Evolutionary conservation across 2,888 invertebrate species (phyloP).

Genomic region (Spilosoma lubricipeda): DNA sequence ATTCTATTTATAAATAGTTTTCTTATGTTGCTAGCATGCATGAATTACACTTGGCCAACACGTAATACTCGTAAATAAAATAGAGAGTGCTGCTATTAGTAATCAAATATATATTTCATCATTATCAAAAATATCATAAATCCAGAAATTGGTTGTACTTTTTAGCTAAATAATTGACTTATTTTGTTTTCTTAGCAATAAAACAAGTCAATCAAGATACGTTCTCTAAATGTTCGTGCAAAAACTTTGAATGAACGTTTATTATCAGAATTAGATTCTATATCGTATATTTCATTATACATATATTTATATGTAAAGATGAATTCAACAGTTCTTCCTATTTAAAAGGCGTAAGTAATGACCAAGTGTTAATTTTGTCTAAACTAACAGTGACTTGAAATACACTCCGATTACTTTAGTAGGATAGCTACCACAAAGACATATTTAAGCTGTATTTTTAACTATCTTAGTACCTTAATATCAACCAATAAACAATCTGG

Average conservation of each 20-base stretch:
- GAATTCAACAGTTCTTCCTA: slow-evolving; percentile 9
- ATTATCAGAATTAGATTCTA: not conserved
- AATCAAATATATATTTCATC: not conserved
- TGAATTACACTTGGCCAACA: slow-evolving; percentile 31
- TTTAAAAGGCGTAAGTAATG: slow-evolving; percentile 16
- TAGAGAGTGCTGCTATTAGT: not conserved
- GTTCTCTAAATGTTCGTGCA: not conserved
- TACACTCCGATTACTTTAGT: slow-evolving; percentile 31
- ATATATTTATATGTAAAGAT: not conserved
- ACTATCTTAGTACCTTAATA: not conserved
- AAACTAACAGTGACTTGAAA: slow-evolving; percentile 42
- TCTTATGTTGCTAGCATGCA: slow-evolving; percentile 42
- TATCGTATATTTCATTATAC: not conserved
- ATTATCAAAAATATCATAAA: not conserved
- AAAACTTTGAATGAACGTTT: not conserved
- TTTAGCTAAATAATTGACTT: not conserved
- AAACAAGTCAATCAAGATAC: not conserved
- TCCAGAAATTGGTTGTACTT: not conserved
- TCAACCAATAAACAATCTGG: too few species aligned
- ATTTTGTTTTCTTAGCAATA: not conserved
- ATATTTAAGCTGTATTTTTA: not conserved
- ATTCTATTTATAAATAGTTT: slow-evolving; percentile 63
- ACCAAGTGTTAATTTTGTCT: slow-evolving; percentile 32
- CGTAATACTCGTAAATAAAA: too few species aligned
- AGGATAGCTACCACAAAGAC: slow-evolving; percentile 15